Conservation (phyloP, 1,140 invertebrate species). For the Pentalonia nigronervosa region DNA sequence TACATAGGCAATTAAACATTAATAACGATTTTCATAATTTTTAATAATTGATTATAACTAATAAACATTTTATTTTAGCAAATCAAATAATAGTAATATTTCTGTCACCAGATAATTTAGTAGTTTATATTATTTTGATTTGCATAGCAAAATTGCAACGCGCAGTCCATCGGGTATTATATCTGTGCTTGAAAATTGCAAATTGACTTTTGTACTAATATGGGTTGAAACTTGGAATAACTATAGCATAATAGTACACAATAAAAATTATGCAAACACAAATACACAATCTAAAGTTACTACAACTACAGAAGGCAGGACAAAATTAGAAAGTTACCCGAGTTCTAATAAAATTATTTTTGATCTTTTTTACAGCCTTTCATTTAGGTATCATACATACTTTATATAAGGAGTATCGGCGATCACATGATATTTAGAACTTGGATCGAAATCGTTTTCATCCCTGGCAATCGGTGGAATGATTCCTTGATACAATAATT, state of each 20-base stretch:
- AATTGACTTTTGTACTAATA: neutral
- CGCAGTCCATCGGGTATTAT: neutral
- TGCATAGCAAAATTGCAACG: neutral
- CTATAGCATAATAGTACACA: neutral
- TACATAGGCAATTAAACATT: neutral
- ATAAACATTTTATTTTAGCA: too few species aligned
- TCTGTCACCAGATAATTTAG: too few species aligned
- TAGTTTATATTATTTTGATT: neutral
- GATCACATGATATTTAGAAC: constrained; percentile 83
- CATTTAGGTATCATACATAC: constrained; percentile 64
- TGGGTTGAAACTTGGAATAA: neutral
- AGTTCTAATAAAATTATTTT: neutral
- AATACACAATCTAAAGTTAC: neutral
- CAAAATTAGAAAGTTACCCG: neutral
- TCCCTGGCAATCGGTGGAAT: constrained; percentile 77
- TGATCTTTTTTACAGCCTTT: neutral
- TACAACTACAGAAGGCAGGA: neutral
- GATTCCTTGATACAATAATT: constrained; percentile 80
- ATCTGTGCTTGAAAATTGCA: neutral
- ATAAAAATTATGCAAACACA: neutral
- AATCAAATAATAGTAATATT: too few species aligned
- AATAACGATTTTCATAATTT: neutral
- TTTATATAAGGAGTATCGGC: constrained; percentile 84
- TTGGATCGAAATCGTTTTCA: constrained; percentile 85
- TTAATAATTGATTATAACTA: too few species aligned